A percentile compares a stretch with the other conserved stretches of the same genome.
Conservation (phyloP, 2,797 vertebrate genomes). For the Anniella stebbinsi region DNA sequence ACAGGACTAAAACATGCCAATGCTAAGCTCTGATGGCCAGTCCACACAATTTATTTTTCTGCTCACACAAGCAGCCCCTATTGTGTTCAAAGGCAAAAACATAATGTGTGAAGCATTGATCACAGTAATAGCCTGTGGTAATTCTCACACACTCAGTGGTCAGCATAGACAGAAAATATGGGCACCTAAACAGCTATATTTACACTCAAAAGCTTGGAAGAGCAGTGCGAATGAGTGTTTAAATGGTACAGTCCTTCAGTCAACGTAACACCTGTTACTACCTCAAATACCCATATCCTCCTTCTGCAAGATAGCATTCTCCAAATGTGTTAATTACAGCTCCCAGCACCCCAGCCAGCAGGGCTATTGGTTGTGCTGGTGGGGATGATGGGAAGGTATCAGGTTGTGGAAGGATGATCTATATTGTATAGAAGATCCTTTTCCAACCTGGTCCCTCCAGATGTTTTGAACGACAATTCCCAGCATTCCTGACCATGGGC, state of each 20-base stretch:
- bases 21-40: not conserved
- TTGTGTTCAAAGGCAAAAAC: not conserved
- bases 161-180: not conserved
- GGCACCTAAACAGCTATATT: not conserved
- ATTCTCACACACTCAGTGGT: not conserved
- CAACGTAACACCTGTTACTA: not conserved
- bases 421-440: no score
- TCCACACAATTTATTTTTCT: not conserved
- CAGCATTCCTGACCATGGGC: no score
- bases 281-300: no score
- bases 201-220: not conserved
- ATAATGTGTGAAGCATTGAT: not conserved
- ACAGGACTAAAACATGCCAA: not conserved
- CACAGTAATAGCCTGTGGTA: not conserved
- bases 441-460: no score
- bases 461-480: no score
- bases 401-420: no score
- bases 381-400: no score
- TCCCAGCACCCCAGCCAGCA: no score
- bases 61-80: not conserved
- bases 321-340: no score
- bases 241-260: not conserved
- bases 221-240: not conserved
- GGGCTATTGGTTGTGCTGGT: no score
- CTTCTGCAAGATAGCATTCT: no score